Percentiles rank a stretch among this genome's conserved stretches.
Conservation (phyloP, 1,140 invertebrate species). For the Camponotus pennsylvanicus region DNA sequence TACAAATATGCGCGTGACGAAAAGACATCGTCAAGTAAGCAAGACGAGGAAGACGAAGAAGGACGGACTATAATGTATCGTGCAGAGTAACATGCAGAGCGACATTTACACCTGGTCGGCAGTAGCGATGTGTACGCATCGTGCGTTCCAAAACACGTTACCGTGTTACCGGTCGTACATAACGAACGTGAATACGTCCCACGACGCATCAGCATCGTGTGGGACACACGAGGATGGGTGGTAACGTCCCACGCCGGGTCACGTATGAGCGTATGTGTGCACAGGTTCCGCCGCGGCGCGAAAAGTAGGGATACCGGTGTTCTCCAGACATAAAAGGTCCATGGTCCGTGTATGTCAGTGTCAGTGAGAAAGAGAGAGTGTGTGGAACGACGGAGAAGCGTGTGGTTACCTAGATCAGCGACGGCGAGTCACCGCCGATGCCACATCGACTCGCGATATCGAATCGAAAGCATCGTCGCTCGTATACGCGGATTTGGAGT, state of each 20-base stretch:
- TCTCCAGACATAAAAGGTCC: constrained; percentile 76
- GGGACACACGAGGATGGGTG: constrained; percentile 52
- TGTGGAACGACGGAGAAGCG: constrained; percentile 58
- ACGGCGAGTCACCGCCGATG: constrained; percentile 67
- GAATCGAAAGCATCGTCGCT: constrained; percentile 69
- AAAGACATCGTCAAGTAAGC: constrained; percentile 9
- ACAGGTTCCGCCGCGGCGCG: constrained; percentile 38
- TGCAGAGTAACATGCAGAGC: not conserved
- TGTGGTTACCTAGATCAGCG: constrained; percentile 72
- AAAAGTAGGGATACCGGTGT: constrained; percentile 79
- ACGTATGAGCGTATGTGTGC: constrained; percentile 56
- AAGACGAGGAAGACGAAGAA: not conserved
- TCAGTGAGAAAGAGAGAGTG: constrained; percentile 62
- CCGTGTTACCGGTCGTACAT: constrained; percentile 8
- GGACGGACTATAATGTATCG: constrained; percentile 6
- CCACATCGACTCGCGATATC: constrained; percentile 77
- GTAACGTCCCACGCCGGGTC: constrained; percentile 72
- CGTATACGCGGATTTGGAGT: constrained; percentile 4
- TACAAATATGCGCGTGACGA: constrained; percentile 9
- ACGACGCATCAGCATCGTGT: constrained; percentile 3
- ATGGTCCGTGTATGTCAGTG: constrained; percentile 62
- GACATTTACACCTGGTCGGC: not conserved
- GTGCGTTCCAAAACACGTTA: not conserved
- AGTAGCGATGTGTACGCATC: not conserved
- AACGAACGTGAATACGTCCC: constrained; percentile 34